phyloP scores from a whole-genome alignment of 2,113 vertebrate genomes.

The Oriolus oriolus region DNA sequence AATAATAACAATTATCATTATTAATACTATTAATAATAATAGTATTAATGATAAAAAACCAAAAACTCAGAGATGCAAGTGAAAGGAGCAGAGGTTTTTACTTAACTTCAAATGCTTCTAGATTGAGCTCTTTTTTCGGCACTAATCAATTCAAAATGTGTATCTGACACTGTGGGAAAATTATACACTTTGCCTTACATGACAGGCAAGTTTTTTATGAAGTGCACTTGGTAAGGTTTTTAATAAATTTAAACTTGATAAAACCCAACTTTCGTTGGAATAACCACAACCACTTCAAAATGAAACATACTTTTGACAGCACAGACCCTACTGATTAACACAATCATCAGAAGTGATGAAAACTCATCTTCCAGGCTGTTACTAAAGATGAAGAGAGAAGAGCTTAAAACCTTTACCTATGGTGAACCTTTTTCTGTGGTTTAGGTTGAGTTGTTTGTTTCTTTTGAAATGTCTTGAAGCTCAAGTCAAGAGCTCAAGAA shows the following conservation, averaged over 20 bases:
- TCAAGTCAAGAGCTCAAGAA: not conserved
- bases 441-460: not conserved
- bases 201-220: not conserved
- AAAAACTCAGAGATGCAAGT: not conserved
- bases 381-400: not conserved
- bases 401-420: not conserved
- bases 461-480: not conserved
- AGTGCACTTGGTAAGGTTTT: not conserved
- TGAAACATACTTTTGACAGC: not conserved
- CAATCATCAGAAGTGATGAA: not conserved
- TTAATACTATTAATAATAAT: no score
- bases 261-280: not conserved
- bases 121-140: not conserved
- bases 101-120: not conserved
- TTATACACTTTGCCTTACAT: not conserved
- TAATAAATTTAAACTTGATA: not conserved
- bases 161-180: not conserved
- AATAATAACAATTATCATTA: no score
- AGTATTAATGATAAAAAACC: not conserved
- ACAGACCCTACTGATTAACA: not conserved
- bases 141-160: not conserved
- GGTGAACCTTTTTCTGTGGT: not conserved
- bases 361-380: not conserved
- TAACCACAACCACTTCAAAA: not conserved
- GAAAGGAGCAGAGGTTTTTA: not conserved